Conservation (phyloP, 2,113 vertebrate genomes). For the Craseonycteris thonglongyai region DNA sequence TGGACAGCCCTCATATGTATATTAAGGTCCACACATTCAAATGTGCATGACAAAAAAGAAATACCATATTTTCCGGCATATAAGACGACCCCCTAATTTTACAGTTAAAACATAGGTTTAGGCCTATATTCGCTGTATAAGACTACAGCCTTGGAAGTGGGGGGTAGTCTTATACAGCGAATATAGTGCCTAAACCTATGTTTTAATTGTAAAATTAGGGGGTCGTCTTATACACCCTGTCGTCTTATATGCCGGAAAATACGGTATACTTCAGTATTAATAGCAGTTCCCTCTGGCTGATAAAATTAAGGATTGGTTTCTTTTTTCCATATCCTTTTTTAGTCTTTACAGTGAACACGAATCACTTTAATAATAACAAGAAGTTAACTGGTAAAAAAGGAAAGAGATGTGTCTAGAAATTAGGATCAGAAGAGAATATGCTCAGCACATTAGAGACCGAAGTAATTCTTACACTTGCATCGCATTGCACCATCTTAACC, state of each 20-base stretch:
- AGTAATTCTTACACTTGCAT: neutral
- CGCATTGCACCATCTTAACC: neutral
- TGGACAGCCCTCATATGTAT: too few relatives aligned
- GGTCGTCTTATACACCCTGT: too few relatives aligned
- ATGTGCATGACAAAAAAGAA: rapidly evolving
- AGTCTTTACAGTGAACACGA: neutral
- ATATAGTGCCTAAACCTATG: too few relatives aligned
- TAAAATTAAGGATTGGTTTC: neutral
- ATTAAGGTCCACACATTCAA: neutral
- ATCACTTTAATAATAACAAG: neutral
- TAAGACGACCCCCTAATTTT: too few relatives aligned
- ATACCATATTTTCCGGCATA: too few relatives aligned
- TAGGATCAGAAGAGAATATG: neutral
- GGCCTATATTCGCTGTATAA: too few relatives aligned
- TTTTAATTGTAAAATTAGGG: too few relatives aligned
- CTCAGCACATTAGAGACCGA: neutral
- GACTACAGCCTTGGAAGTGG: too few relatives aligned
- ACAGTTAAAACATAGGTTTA: too few relatives aligned
- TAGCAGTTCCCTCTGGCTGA: neutral
- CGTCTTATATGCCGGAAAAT: too few relatives aligned
- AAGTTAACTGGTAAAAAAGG: neutral
- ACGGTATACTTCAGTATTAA: too few relatives aligned
- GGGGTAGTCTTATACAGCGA: too few relatives aligned
- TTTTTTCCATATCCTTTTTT: neutral
- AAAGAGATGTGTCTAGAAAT: neutral